A percentile compares a stretch with the other conserved stretches of the same genome.
phyloP scores from a whole-genome alignment of 1,140 invertebrate species.

The Lordiphosa collinella region DNA sequence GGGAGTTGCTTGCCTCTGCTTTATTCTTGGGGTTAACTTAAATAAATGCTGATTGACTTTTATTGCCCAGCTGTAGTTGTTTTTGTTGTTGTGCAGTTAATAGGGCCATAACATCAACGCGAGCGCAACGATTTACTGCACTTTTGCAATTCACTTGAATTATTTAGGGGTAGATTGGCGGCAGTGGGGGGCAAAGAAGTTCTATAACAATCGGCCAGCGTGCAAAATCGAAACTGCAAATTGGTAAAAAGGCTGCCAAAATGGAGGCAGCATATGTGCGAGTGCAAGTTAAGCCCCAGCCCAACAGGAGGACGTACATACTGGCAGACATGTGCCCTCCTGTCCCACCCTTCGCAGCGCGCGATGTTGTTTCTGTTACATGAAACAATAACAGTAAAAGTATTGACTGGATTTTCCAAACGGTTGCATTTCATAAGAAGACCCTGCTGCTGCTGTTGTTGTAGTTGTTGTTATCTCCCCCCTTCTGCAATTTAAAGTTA shows the following conservation, averaged over 20 bases:
- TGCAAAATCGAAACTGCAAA: slow-evolving; percentile 63
- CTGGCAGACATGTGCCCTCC: background rate
- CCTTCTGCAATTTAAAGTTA: slow-evolving; percentile 63
- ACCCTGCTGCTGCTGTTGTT: slow-evolving; percentile 13
- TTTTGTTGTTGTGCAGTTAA: slow-evolving; percentile 42
- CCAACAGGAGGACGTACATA: background rate
- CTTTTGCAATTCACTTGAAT: slow-evolving; percentile 48
- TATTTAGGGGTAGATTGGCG: slow-evolving; percentile 30
- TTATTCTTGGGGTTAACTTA: slow-evolving; percentile 59
- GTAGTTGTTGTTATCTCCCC: slow-evolving; percentile 17
- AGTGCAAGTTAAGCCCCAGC: slow-evolving; percentile 17
- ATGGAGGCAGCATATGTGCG: slow-evolving; percentile 48
- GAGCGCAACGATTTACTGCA: slow-evolving; percentile 59
- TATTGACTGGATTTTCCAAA: slow-evolving; percentile 76
- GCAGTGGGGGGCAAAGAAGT: background rate
- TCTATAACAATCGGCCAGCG: slow-evolving; percentile 25
- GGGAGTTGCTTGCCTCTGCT: slow-evolving; percentile 23
- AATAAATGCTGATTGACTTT: slow-evolving; percentile 76
- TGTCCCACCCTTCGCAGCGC: background rate
- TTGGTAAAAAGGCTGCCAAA: slow-evolving; percentile 55
- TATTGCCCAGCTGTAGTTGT: slow-evolving; percentile 51
- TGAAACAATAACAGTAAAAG: slow-evolving; percentile 75
- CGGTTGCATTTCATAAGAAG: slow-evolving; percentile 71
- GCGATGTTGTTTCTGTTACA: slow-evolving; percentile 38
- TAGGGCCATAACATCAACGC: slow-evolving; percentile 54